A percentile compares a stretch with the other conserved stretches of the same genome.
phyloP scores from a whole-genome alignment of 2,113 vertebrate species.

The Platichthys stellatus region DNA sequence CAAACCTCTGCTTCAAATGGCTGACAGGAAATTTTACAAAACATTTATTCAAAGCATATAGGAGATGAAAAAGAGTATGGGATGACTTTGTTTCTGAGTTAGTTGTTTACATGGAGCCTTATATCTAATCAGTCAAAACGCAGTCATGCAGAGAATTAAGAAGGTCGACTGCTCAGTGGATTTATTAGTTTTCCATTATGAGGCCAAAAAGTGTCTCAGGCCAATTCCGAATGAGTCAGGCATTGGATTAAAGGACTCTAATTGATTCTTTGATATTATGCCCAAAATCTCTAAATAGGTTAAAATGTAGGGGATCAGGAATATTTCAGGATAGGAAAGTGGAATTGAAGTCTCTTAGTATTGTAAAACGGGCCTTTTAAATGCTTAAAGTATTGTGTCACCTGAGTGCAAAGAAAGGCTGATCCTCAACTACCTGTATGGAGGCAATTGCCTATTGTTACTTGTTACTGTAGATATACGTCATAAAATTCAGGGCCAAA shows the following conservation, averaged over 20 bases:
- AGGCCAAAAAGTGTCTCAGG: constrained; percentile 13
- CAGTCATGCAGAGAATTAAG: not conserved
- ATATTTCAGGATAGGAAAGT: no score
- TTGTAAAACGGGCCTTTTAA: not conserved
- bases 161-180: not conserved
- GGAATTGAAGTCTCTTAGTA: no score
- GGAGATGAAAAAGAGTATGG: not conserved
- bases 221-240: constrained; percentile 26
- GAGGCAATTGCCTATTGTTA: not conserved
- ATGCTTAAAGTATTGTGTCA: not conserved
- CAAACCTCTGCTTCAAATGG: not conserved
- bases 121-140: not conserved
- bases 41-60: constrained; percentile 1
- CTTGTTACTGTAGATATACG: not conserved
- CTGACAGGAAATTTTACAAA: not conserved
- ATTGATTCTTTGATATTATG: no score
- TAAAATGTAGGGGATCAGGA: no score
- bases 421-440: not conserved
- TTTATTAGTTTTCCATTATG: constrained; percentile 23
- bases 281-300: no score
- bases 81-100: not conserved
- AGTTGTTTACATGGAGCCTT: not conserved
- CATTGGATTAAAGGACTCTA: constrained; percentile 34
- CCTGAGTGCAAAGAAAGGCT: not conserved
- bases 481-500: constrained; percentile 9